phyloP scores from a whole-genome alignment of 1,140 invertebrate genomes.

The Philopotamus ludificatus region DNA sequence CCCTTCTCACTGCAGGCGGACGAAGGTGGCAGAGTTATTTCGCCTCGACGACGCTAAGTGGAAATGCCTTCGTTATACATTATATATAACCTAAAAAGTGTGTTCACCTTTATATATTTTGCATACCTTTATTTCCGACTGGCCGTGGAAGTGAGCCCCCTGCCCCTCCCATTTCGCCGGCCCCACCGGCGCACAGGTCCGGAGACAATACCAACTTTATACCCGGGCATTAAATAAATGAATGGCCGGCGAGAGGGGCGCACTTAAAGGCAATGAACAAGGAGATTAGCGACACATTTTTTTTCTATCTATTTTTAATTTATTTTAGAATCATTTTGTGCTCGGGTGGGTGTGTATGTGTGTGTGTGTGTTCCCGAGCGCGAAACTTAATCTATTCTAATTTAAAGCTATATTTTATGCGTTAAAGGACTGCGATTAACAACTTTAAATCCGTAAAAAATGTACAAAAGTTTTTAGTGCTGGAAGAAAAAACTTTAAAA shows the following conservation, averaged over 20 bases:
- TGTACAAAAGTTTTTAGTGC: no score
- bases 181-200: no score
- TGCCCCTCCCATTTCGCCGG: background rate
- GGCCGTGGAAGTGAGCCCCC: constrained; percentile 22
- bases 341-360: no score
- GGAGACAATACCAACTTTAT: constrained; percentile 38
- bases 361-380: no score
- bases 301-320: constrained; percentile 14
- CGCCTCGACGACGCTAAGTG: constrained; percentile 22
- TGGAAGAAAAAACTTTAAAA: no score
- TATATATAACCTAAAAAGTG: constrained; percentile 23
- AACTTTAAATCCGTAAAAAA: no score
- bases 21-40: constrained; percentile 25
- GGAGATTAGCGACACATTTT: constrained; percentile 33
- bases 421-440: no score
- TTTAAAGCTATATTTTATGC: no score
- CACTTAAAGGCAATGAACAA: constrained; percentile 35
- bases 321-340: no score
- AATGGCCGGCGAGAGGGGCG: constrained; percentile 26
- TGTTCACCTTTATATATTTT: constrained; percentile 26
- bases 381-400: no score
- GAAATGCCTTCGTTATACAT: constrained; percentile 31
- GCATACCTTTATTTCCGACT: constrained; percentile 30
- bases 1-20: background rate
- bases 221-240: constrained; percentile 35